phyloP scores from a whole-genome alignment of 2,113 vertebrate genomes.

The Capricornis sumatraensis region DNA sequence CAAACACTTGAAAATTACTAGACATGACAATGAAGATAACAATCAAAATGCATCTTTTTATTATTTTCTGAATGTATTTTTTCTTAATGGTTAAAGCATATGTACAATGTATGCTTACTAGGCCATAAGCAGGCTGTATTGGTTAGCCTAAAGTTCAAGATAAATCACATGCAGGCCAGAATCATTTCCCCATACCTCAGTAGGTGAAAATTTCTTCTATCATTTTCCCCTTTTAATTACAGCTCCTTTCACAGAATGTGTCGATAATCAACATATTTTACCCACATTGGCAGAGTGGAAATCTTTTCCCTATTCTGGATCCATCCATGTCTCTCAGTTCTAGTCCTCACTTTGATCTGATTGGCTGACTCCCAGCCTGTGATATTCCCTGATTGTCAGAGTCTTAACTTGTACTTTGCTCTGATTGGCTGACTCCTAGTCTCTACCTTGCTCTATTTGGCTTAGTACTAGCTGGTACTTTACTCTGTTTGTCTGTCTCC shows the following conservation, averaged over 20 bases:
- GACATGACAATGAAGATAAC: neutral
- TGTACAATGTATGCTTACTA: no score
- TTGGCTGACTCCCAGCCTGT: neutral
- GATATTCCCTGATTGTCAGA: neutral
- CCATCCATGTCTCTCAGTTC: neutral
- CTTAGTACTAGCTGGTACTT: neutral
- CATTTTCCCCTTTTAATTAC: neutral
- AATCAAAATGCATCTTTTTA: neutral
- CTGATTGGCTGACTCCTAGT: neutral
- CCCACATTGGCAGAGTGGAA: neutral
- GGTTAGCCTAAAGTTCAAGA: neutral
- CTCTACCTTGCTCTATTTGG: neutral
- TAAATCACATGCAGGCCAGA: neutral
- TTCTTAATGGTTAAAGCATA: neutral
- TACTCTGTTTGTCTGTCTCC: neutral
- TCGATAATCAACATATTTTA: neutral
- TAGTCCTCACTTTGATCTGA: neutral
- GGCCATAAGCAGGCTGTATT: neutral
- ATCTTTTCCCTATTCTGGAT: neutral
- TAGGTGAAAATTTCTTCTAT: neutral
- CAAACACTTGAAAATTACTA: neutral
- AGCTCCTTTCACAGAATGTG: neutral
- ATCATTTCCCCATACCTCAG: neutral
- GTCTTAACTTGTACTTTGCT: neutral
- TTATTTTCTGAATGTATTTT: neutral